A percentile compares a stretch with the other conserved stretches of the same genome.
Conservation (phyloP, 2,113 vertebrate genomes). For the Chitala chitala region DNA sequence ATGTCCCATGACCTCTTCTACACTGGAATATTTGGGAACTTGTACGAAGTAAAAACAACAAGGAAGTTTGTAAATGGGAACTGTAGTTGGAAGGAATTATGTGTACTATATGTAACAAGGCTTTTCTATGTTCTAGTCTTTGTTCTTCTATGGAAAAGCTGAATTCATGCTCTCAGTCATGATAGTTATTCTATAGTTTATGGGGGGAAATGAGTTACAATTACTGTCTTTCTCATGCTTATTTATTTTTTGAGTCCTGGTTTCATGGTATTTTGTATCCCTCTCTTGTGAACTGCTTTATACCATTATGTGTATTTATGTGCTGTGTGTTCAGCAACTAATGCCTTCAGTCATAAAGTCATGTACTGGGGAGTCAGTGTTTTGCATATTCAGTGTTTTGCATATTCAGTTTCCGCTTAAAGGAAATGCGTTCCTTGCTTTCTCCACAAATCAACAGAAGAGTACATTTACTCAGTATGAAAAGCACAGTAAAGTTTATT, state of each 20-base stretch:
- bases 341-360: not conserved
- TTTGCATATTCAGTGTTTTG: too few species aligned
- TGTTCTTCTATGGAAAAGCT: not conserved
- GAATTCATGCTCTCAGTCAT: not conserved
- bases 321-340: not conserved
- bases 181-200: not conserved
- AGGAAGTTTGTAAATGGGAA: not conserved
- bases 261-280: not conserved
- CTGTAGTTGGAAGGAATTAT: not conserved
- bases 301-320: not conserved
- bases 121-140: not conserved
- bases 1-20: not conserved
- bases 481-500: too few species aligned
- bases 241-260: too few species aligned
- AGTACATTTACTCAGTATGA: too few species aligned
- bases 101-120: not conserved
- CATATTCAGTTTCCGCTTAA: not conserved
- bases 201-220: not conserved
- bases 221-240: not conserved
- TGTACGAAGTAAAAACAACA: not conserved
- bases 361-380: not conserved
- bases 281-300: too few species aligned
- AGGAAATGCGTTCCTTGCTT: not conserved
- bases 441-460: too few species aligned
- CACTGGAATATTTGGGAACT: too few species aligned